These are phyloP conservation scores for Biston betularia DNA, from an alignment of 2,888 invertebrate genomes.

Conservation along the genomic window DNA sequence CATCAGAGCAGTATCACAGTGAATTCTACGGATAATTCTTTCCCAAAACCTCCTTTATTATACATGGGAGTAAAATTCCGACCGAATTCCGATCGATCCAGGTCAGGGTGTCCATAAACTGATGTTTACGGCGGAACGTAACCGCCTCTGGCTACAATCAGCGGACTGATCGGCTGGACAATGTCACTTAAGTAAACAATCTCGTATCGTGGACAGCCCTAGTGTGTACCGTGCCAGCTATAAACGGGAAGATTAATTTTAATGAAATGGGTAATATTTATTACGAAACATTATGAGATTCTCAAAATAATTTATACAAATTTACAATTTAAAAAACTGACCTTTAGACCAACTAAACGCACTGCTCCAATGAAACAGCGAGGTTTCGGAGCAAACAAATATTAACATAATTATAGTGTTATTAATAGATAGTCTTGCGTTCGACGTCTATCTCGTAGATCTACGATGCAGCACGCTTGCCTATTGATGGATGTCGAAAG, in stretches of 20 bases:
- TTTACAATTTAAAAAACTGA: too few relatives aligned
- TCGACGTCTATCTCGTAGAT: not conserved
- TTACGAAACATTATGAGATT: too few relatives aligned
- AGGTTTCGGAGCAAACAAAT: too few relatives aligned
- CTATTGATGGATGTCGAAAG: slow-evolving; percentile 36
- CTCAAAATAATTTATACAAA: too few relatives aligned
- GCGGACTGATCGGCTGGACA: slow-evolving; percentile 1
- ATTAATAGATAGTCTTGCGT: too few relatives aligned
- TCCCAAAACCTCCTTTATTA: slow-evolving; percentile 2
- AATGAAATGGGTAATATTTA: not conserved
- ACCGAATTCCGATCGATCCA: slow-evolving; percentile 14
- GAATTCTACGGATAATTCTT: slow-evolving; percentile 3
- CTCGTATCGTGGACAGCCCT: not conserved
- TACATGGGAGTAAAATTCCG: slow-evolving; percentile 12
- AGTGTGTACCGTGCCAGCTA: not conserved
- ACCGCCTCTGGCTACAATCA: slow-evolving; percentile 29
- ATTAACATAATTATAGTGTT: too few relatives aligned
- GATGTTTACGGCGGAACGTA: slow-evolving; percentile 30
- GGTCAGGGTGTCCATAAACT: slow-evolving; percentile 33
- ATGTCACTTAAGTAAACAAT: slow-evolving; percentile 6
- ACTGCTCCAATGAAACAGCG: too few relatives aligned
- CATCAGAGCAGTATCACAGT: not conserved
- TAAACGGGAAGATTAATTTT: not conserved
- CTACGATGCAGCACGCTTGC: not conserved
- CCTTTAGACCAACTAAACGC: too few relatives aligned